These are phyloP conservation scores for Mamestra brassicae DNA, from an alignment of 2,888 invertebrate species.

Conservation along the genomic window DNA sequence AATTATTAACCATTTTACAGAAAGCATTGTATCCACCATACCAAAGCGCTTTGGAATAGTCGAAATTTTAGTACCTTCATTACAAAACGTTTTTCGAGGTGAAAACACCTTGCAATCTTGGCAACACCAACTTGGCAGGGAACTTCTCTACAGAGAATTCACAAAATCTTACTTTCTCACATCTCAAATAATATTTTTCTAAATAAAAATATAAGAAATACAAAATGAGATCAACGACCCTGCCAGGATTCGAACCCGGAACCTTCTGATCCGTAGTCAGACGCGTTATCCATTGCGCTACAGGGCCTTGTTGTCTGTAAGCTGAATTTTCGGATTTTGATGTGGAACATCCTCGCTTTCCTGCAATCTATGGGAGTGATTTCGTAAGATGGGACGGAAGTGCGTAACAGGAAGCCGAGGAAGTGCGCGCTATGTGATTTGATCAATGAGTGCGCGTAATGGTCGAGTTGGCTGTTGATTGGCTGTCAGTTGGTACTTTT, in stretches of 20 bases:
- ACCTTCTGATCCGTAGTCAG: constrained; percentile 94
- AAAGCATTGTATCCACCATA: constrained; percentile 7
- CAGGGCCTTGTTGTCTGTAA: constrained; percentile 82
- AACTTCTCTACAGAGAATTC: too few species aligned
- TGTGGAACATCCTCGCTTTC: too few species aligned
- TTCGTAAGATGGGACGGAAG: too few species aligned
- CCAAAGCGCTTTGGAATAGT: not conserved
- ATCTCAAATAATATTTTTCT: too few species aligned
- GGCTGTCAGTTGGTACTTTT: too few species aligned
- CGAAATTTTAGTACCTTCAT: constrained; percentile 4
- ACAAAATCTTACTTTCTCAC: too few species aligned
- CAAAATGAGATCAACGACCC: constrained; percentile 79
- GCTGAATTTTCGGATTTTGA: not conserved
- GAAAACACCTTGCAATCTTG: not conserved
- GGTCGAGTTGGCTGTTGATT: too few species aligned
- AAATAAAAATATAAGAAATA: not conserved
- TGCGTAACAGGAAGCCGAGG: too few species aligned
- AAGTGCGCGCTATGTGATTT: too few species aligned
- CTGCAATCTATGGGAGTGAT: too few species aligned
- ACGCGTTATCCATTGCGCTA: constrained; percentile 93
- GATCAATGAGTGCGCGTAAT: too few species aligned
- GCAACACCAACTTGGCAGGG: not conserved
- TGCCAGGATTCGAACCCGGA: constrained; percentile 93
- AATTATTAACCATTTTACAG: not conserved
- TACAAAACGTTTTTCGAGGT: not conserved